Percentiles rank a stretch among this genome's conserved stretches.
Conservation (phyloP, 2,113 vertebrate species). For the Aleadryas rufinucha region DNA sequence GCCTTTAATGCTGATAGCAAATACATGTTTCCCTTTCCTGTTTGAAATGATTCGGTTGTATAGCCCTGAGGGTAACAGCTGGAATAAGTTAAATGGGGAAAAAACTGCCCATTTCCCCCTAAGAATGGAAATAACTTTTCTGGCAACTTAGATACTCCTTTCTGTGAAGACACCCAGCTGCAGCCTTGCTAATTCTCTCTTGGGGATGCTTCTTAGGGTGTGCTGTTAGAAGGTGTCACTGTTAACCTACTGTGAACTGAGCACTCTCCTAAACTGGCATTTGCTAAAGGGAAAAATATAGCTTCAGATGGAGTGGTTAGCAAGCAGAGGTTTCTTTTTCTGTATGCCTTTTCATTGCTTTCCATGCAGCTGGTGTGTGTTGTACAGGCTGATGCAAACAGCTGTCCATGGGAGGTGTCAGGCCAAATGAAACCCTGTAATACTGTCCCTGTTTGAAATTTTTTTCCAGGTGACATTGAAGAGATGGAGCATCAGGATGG, state of each 20-base stretch:
- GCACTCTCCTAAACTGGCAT: background rate
- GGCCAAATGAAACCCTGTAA: background rate
- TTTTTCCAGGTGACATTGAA: conserved; percentile 81
- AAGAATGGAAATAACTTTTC: background rate
- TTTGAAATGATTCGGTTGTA: background rate
- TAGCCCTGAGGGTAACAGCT: background rate
- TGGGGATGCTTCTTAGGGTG: background rate
- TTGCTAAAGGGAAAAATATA: background rate
- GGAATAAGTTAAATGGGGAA: background rate
- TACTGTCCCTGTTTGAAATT: background rate
- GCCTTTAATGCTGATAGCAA: background rate
- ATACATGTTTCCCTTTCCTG: background rate
- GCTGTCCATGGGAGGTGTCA: background rate
- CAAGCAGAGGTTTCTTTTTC: background rate
- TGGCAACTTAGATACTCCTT: background rate
- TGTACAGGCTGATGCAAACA: background rate
- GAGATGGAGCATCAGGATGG: conserved; percentile 93
- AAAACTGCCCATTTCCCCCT: background rate
- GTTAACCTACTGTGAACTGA: background rate
- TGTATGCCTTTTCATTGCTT: background rate
- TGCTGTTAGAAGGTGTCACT: background rate
- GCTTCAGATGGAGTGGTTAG: background rate
- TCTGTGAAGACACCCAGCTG: background rate
- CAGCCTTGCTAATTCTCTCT: background rate
- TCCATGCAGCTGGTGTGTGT: background rate